A percentile compares a stretch with the other conserved stretches of the same genome.
phyloP scores from a whole-genome alignment of 1,140 invertebrate species.

The Rhizoglyphus robini region DNA sequence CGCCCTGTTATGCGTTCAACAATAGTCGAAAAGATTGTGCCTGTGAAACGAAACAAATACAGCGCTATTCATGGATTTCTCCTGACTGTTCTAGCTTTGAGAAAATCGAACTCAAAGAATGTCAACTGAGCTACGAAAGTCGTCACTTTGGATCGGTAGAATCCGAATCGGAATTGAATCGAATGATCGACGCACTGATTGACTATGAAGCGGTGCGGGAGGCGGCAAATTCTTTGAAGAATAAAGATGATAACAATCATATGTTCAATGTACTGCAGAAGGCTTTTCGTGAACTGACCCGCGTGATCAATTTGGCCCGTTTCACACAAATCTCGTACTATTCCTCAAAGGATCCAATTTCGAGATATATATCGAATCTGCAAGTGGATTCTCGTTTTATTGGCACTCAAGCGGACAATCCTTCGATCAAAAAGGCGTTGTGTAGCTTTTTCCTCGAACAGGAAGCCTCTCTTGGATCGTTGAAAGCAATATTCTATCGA shows the following conservation, averaged over 20 bases:
- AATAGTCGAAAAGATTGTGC: too few species aligned
- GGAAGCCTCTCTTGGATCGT: neutral
- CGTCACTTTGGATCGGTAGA: neutral
- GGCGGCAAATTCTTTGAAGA: neutral
- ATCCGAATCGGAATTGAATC: neutral
- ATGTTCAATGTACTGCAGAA: neutral
- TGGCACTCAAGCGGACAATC: neutral
- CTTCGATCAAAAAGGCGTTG: neutral
- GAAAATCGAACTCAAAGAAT: neutral
- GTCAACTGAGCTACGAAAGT: neutral
- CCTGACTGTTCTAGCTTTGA: too few species aligned
- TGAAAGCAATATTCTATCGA: neutral
- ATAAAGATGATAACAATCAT: neutral
- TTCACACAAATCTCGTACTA: neutral
- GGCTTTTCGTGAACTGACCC: neutral
- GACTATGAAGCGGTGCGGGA: neutral
- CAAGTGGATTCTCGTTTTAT: neutral
- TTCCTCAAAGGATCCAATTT: too few species aligned
- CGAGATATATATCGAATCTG: neutral
- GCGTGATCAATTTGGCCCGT: neutral
- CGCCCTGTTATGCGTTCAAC: too few species aligned
- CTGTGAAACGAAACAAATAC: neutral
- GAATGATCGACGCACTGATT: neutral
- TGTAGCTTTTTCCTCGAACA: neutral
- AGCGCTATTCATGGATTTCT: neutral